These are phyloP conservation scores for Megalopta genalis DNA, from an alignment of 1,140 invertebrate species.

Conservation along the genomic window DNA sequence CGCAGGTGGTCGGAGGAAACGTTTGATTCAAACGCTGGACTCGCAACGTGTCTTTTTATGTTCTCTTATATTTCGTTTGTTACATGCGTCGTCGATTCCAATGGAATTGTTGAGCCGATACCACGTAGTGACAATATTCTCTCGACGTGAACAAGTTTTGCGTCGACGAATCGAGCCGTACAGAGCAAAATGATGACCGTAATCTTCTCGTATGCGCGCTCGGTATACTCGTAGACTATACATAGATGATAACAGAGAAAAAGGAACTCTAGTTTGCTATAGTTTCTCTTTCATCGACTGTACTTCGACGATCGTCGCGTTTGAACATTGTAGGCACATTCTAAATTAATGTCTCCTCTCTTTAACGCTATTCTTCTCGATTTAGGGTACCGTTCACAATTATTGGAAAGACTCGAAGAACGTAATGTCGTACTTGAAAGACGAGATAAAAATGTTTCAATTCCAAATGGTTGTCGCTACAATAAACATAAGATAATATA, in stretches of 20 bases:
- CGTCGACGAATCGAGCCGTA: not conserved
- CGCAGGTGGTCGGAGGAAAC: not conserved
- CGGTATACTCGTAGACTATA: not conserved
- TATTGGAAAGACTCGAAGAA: too few relatives aligned
- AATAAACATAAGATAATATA: too few relatives aligned
- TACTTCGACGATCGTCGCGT: slow-evolving; percentile 6
- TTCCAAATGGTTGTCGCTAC: too few relatives aligned
- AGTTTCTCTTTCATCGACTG: not conserved
- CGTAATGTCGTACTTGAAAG: too few relatives aligned
- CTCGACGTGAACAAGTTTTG: not conserved
- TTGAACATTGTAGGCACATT: slow-evolving; percentile 41
- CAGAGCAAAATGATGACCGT: not conserved
- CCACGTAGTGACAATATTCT: slow-evolving; percentile 36
- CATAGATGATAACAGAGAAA: not conserved
- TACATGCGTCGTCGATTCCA: not conserved
- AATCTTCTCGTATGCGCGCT: not conserved
- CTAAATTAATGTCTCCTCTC: slow-evolving; percentile 11
- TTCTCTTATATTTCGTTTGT: slow-evolving; percentile 36
- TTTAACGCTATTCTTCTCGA: not conserved
- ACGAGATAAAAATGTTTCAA: too few relatives aligned
- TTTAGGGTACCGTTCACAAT: not conserved
- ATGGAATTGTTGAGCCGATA: slow-evolving; percentile 22
- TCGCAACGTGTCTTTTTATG: not conserved
- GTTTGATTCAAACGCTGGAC: not conserved
- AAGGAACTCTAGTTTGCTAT: not conserved